A percentile compares a stretch with the other conserved stretches of the same genome.
These are phyloP conservation scores for Sarcophaga rosellei DNA, from an alignment of 2,888 invertebrate species.

Conservation along the genomic window DNA sequence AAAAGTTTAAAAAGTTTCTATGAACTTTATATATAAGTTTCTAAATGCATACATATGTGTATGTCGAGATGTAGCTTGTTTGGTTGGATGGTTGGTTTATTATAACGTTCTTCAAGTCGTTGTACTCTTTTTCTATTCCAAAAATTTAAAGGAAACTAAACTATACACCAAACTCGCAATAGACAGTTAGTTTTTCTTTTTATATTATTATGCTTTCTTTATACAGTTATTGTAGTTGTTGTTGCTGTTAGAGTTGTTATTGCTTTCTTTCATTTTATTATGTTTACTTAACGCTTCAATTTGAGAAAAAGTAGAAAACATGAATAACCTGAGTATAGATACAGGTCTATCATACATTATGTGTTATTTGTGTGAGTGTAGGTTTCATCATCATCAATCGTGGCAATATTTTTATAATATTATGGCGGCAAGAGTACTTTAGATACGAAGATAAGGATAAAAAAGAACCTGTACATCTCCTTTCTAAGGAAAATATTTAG, in stretches of 20 bases:
- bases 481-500: too few species aligned
- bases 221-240: background rate
- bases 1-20: conserved; percentile 1
- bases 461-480: too few species aligned
- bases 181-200: background rate
- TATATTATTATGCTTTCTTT: background rate
- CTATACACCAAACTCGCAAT: background rate
- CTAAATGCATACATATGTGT: background rate
- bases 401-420: too few species aligned
- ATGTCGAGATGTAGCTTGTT: background rate
- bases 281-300: conserved; percentile 67
- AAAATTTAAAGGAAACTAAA: background rate
- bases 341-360: background rate
- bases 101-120: background rate
- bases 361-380: background rate
- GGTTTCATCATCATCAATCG: too few species aligned
- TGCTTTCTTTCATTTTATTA: conserved; percentile 59
- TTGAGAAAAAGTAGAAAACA: conserved; percentile 31
- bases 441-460: too few species aligned
- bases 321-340: background rate
- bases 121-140: background rate
- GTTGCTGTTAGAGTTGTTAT: background rate
- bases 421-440: too few species aligned
- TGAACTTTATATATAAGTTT: conserved; percentile 6
- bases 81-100: background rate